Conservation (phyloP, 2,113 vertebrate species). For the Thomomys bottae region DNA sequence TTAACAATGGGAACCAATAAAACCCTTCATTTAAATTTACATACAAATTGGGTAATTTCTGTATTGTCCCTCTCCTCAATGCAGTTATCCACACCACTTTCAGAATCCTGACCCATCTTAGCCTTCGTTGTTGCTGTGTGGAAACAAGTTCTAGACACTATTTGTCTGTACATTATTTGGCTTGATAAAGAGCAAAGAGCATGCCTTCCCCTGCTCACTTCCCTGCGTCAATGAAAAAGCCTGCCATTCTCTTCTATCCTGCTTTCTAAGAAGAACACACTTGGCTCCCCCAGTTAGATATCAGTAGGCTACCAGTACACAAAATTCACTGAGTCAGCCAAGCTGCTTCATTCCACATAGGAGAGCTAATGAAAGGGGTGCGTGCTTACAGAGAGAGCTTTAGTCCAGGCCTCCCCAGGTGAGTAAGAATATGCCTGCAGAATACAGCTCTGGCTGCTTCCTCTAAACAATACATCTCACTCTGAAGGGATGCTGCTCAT, state of each 20-base stretch:
- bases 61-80: background rate
- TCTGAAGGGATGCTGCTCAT: background rate
- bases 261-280: background rate
- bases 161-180: background rate
- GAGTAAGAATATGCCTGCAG: background rate
- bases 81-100: background rate
- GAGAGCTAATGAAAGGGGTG: background rate
- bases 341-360: background rate
- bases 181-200: background rate
- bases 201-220: background rate
- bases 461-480: background rate
- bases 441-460: background rate
- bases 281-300: background rate
- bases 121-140: background rate
- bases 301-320: background rate
- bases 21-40: background rate
- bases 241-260: background rate
- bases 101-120: background rate
- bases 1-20: background rate
- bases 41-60: background rate
- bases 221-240: slow-evolving; percentile 14
- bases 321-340: background rate
- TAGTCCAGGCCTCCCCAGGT: too few relatives aligned
- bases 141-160: background rate
- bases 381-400: background rate